Conservation (phyloP, 2,113 vertebrate species). For the Lophius piscatorius region DNA sequence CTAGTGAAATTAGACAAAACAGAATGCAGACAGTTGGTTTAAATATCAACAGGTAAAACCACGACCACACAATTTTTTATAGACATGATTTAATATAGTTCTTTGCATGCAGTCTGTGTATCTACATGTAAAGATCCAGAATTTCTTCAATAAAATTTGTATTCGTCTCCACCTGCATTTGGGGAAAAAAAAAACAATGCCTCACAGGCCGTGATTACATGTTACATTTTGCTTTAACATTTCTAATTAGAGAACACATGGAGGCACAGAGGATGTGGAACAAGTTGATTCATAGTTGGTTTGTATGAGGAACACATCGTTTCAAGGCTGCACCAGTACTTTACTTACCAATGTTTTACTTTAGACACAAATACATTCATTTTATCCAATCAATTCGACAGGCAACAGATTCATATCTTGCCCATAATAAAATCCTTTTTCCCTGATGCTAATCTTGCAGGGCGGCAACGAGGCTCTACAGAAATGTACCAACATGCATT, state of each 20-base stretch:
- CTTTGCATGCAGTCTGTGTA: slow-evolving; percentile 6
- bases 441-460: slow-evolving; percentile 51
- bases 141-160: slow-evolving; percentile 34
- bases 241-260: slow-evolving; percentile 67
- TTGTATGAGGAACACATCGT: slow-evolving; percentile 22
- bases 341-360: neutral
- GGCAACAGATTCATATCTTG: neutral
- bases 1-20: neutral
- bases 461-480: slow-evolving; percentile 23
- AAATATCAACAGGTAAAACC: neutral
- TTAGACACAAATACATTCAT: neutral
- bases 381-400: neutral
- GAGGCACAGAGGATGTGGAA: slow-evolving; percentile 51
- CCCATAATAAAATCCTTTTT: slow-evolving; percentile 19
- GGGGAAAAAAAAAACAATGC: slow-evolving; percentile 32
- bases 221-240: slow-evolving; percentile 55
- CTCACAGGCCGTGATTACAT: slow-evolving; percentile 61
- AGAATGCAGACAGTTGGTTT: neutral
- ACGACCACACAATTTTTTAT: neutral
- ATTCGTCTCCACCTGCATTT: slow-evolving; percentile 53
- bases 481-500: slow-evolving; percentile 58
- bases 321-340: neutral
- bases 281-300: slow-evolving; percentile 60
- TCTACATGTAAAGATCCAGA: slow-evolving; percentile 33
- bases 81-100: neutral